Percentiles rank a stretch among this genome's conserved stretches.
Evolutionary conservation across 2,888 invertebrate species (phyloP).

Genomic region (Salpingus planirostris): DNA sequence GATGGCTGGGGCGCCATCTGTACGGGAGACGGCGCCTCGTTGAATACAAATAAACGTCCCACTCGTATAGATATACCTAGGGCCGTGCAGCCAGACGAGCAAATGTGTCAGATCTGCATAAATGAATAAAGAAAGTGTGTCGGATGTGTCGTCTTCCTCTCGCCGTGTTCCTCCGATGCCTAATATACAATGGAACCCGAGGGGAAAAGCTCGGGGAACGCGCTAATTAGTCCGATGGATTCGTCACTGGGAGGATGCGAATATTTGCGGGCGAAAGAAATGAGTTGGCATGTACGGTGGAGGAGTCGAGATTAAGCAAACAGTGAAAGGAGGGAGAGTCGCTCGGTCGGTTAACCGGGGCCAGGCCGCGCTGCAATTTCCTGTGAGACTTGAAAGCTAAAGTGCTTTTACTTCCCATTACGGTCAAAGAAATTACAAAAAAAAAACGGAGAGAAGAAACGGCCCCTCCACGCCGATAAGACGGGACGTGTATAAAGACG

Average conservation of each 20-base stretch:
- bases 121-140: slow-evolving; percentile 25
- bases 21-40: slow-evolving; percentile 13
- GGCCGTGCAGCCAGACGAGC: slow-evolving; percentile 20
- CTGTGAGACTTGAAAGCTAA: slow-evolving; percentile 30
- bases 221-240: slow-evolving; percentile 12
- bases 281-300: slow-evolving; percentile 14
- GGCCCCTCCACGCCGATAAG: too few relatives aligned
- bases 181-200: too few relatives aligned
- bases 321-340: slow-evolving; percentile 16
- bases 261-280: slow-evolving; percentile 13
- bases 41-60: slow-evolving; percentile 34
- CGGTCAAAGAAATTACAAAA: slow-evolving; percentile 28
- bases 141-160: too few relatives aligned
- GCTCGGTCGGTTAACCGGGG: slow-evolving; percentile 17
- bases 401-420: slow-evolving; percentile 32
- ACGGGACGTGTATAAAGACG: slow-evolving; percentile 27
- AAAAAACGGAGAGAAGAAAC: slow-evolving; percentile 25
- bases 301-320: slow-evolving; percentile 20
- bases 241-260: slow-evolving; percentile 9
- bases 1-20: slow-evolving; percentile 23
- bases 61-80: too few relatives aligned
- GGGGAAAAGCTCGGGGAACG: too few relatives aligned
- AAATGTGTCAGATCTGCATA: slow-evolving; percentile 26
- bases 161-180: too few relatives aligned
- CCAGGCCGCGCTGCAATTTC: slow-evolving; percentile 28